These are phyloP conservation scores for Stictocephala bisonia DNA, from an alignment of 2,888 invertebrate species.

Conservation along the genomic window DNA sequence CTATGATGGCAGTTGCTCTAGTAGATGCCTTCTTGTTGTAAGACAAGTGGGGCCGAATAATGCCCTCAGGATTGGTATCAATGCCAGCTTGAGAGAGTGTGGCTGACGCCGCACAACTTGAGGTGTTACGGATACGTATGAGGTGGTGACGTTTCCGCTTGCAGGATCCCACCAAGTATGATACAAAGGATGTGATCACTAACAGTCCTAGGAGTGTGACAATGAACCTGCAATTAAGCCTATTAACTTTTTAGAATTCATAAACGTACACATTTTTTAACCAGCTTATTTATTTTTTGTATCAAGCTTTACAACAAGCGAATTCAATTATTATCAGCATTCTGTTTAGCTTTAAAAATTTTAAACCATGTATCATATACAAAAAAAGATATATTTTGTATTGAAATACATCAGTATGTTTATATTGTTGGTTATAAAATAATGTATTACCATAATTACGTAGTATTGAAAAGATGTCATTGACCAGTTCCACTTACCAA, in stretches of 20 bases:
- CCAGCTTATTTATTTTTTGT: background rate
- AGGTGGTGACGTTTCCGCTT: slow-evolving; percentile 58
- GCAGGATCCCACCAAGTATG: slow-evolving; percentile 57
- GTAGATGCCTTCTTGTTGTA: slow-evolving; percentile 51
- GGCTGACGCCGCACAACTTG: slow-evolving; percentile 49
- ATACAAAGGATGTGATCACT: slow-evolving; percentile 57
- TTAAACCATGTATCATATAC: no score
- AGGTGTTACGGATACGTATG: slow-evolving; percentile 58
- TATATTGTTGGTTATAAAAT: no score
- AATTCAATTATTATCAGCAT: no score
- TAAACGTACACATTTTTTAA: background rate
- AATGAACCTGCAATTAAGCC: slow-evolving; percentile 56
- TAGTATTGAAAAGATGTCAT: no score
- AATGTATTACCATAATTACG: no score
- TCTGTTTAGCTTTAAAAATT: no score
- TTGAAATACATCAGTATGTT: background rate
- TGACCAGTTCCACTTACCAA: no score
- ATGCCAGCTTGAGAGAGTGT: slow-evolving; percentile 52
- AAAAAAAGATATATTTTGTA: background rate
- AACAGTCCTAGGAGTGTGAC: slow-evolving; percentile 57
- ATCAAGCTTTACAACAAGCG: background rate
- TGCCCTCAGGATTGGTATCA: slow-evolving; percentile 59
- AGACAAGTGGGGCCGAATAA: slow-evolving; percentile 58
- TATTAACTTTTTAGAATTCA: background rate
- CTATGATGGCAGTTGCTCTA: slow-evolving; percentile 47